Evolutionary conservation across 2,113 vertebrate species (phyloP), one percentile per base, ranked within the genome.

Genomic region (Nansenia antarctica): DNA sequence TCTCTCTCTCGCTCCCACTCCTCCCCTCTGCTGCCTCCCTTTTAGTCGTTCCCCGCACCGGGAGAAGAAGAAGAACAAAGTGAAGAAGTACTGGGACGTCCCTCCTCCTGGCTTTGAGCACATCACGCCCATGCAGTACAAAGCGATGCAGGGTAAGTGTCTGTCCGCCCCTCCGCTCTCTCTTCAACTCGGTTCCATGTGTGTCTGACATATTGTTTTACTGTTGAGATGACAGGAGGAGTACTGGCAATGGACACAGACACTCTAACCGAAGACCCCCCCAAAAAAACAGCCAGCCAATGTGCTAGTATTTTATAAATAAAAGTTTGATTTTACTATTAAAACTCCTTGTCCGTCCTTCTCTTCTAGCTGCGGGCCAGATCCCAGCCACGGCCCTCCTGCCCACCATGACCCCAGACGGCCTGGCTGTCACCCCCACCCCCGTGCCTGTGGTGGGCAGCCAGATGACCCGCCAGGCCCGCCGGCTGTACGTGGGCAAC

Each of bases 41-140:
- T 53, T 18, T 80, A 95, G 95, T 60, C 94, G 93, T 15, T 96
- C 95, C 65, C 94, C 95, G 6, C 93, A 94, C 47, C 94, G 94
- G 30, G 94, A 96, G 86, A 95, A 95, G 90, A 97, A 95, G 90
- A 97, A 96, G 92, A 94, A 92, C 81, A 94, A 97, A 90, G 87
- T 95, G 22, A 95, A 94, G 77, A 97, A 95, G 83, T 97, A 97
- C 76, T 97, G 95, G 95, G 95, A 96, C 70, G 94, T 97, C 14
- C 95, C 95, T 0, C 95, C 95, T 0, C 94, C 93, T 0, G 95
- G 95, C 29, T 97, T 97, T 24, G 95, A 96, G 72, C 95, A 96
- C 88, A 95, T 97, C 85, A 96, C 94, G 9, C 95, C 95, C 58
- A 95, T 97, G 94, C 95, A 97, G 92, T 96, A 97, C 89, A 97